Base-by-base conservation (phyloP, 2,113 vertebrate species). In the Balaenoptera acutorostrata region DNA sequence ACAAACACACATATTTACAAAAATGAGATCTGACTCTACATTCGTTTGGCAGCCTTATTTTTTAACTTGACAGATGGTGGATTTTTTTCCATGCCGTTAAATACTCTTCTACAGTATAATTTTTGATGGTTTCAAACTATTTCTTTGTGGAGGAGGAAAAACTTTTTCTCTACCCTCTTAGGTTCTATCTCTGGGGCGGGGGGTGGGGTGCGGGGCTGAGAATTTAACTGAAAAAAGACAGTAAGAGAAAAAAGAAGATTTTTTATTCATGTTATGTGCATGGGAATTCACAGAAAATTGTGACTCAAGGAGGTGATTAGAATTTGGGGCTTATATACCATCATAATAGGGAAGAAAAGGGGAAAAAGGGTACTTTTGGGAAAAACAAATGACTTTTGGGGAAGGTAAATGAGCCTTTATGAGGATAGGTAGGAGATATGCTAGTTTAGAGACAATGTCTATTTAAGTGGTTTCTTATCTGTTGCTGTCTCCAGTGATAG, bases 101-200 rank as follows among this genome's bases (percentile, higher is more conserved):
- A 46, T 81, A n/a, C 64, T 91, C 55, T 94, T 90, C 83, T 68
- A 85, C 2, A 68, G 36, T 59, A 39, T 71, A 36, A 49, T 55
- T 93, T 89, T 95, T 77, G 46, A 88, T 36, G 20, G 25, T 88
- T 96, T 90, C 55, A 80, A 68, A 90, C 41, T 57, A 39, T 87
- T 78, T 10, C 31, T 29, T 68, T 69, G 23, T 46, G 36, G 63
- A 83, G 41, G 55, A 71, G 21, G 66, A 64, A 72, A 88, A 82
- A 29, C 44, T 29, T 89, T 94, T 72, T 23, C n/a, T 94, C 14
- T 89, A 36, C 21, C 17, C 36, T 83, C 15, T 63, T 94, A 74
- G 15, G 17, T 55, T 82, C 15, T 41, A n/a, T 72, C 46, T 83
- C 36, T 11, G 27, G 7, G 39, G 39, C 39, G 39, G 55, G 11